phyloP scores from a whole-genome alignment of 2,797 vertebrate genomes.

The Hoplostethus mediterraneus region DNA sequence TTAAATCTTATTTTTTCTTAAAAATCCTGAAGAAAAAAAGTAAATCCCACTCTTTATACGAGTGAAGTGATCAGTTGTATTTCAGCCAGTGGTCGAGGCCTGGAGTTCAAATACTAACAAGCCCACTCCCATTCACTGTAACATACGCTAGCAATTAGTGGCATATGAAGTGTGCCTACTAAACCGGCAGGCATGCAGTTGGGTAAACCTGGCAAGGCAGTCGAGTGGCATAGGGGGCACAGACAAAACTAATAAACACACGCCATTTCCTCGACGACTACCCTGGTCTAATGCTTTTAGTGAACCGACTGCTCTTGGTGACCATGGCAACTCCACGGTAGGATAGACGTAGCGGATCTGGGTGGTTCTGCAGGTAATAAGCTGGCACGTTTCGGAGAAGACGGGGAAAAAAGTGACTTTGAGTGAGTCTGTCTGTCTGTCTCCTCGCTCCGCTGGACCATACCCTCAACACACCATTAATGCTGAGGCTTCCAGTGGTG shows the following conservation, averaged over 20 bases:
- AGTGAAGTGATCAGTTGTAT: too few species aligned
- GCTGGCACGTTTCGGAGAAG: not conserved
- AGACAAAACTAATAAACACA: slow-evolving; percentile 18
- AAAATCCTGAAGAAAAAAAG: too few species aligned
- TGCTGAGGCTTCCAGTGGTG: not conserved
- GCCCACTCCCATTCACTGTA: slow-evolving; percentile 16
- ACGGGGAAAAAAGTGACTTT: too few species aligned
- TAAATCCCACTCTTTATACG: too few species aligned
- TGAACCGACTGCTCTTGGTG: not conserved
- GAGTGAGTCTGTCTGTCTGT: not conserved
- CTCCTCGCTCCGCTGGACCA: not conserved
- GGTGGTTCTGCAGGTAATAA: not conserved
- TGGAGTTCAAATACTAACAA: slow-evolving; percentile 17
- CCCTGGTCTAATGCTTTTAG: not conserved
- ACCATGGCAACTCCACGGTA: not conserved
- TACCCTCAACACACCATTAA: slow-evolving; percentile 20
- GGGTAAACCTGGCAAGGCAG: slow-evolving; percentile 17
- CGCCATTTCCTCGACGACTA: slow-evolving; percentile 17
- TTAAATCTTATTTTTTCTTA: too few species aligned
- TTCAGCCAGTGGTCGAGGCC: not conserved
- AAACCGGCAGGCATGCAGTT: slow-evolving; percentile 21
- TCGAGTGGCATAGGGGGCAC: not conserved
- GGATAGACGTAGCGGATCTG: not conserved
- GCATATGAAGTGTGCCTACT: slow-evolving; percentile 23
- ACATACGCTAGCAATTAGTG: slow-evolving; percentile 49